Evolutionary conservation across 2,113 vertebrate species (phyloP).

Genomic region (Holacanthus passer): DNA sequence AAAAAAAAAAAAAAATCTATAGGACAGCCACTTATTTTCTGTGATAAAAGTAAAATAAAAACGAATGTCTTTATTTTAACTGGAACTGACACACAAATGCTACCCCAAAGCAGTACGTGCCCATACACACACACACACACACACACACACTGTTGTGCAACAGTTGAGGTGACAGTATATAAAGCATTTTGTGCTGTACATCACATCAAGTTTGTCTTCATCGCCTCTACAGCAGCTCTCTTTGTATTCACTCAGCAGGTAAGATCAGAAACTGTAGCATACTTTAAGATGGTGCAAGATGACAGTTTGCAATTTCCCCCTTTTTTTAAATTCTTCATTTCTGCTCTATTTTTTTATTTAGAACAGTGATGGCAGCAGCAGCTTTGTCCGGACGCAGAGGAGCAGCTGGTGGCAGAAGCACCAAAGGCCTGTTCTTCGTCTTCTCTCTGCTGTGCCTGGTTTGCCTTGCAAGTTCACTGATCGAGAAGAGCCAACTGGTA

Average conservation of each 20-base stretch:
- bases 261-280: background rate
- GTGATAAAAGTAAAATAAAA: no score
- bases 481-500: background rate
- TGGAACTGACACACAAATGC: no score
- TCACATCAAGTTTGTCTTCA: background rate
- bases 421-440: background rate
- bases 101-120: no score
- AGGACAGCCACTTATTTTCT: no score
- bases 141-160: background rate
- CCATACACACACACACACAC: background rate
- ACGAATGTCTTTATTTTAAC: no score
- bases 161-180: background rate
- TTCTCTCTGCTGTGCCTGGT: constrained; percentile 37
- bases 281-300: background rate
- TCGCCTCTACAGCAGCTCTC: background rate
- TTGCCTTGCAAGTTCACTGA: constrained; percentile 2
- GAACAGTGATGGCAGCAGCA: constrained; percentile 22
- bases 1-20: no score
- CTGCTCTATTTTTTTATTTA: background rate
- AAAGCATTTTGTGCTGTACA: background rate
- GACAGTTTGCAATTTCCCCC: no score
- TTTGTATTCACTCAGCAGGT: background rate
- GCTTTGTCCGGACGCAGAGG: background rate
- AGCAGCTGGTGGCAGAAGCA: background rate
- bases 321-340: background rate